Percentiles rank a stretch among this genome's conserved stretches.
Evolutionary conservation across 2,113 vertebrate species (phyloP).

Genomic region (Pyrgilauda ruficollis): DNA sequence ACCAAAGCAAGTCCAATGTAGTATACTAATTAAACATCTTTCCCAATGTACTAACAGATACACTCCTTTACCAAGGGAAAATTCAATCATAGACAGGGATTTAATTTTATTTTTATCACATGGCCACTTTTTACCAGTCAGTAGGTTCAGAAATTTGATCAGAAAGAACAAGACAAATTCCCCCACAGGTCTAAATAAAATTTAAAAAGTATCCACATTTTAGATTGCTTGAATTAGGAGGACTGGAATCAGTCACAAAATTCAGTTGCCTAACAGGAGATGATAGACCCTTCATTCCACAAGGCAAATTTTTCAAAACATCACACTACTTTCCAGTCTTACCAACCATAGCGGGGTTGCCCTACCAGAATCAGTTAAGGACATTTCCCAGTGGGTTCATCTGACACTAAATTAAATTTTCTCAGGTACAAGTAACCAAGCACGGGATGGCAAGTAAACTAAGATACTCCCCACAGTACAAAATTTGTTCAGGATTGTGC

Average conservation of each 20-base stretch:
- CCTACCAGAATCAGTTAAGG: neutral
- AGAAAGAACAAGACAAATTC: neutral
- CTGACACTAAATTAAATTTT: neutral
- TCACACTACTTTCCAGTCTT: fast-evolving
- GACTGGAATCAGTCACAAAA: neutral
- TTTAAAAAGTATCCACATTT: neutral
- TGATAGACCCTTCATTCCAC: neutral
- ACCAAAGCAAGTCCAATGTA: neutral
- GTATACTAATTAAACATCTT: neutral
- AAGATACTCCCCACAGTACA: neutral
- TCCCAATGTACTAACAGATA: neutral
- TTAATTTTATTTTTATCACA: neutral
- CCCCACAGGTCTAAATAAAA: neutral
- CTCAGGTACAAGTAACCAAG: neutral
- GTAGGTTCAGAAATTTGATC: neutral
- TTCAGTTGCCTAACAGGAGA: neutral
- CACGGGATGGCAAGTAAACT: neutral
- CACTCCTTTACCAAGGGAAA: neutral
- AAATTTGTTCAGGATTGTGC: neutral
- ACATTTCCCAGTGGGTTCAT: neutral
- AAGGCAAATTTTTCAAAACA: neutral
- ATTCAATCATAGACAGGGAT: fast-evolving
- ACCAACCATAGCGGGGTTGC: neutral
- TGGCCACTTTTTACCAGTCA: neutral
- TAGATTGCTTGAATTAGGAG: neutral